Base-by-base conservation (phyloP, 2,113 vertebrate genomes). In the Opisthocomus hoazin region DNA sequence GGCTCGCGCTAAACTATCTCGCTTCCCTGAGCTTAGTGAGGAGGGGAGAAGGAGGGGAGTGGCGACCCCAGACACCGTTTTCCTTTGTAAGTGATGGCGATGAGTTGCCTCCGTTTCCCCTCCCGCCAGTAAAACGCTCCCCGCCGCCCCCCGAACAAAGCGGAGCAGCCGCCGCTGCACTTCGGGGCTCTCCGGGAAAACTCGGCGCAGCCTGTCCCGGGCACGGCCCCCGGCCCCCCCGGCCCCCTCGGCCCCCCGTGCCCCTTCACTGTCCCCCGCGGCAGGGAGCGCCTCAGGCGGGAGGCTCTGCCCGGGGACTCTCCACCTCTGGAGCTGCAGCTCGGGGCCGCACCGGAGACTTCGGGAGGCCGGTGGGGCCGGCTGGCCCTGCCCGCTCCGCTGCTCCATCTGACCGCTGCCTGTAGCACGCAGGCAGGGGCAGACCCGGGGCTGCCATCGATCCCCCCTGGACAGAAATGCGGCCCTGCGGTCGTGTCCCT, bases 31-130 rank as follows among this genome's bases (percentile, higher is more conserved):
- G 70, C 63, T 80, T 54, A 36, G 51, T 5, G 39, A n/a, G 30
- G 20, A 32, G 45, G 17, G 29, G 36, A 39, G 19, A n/a, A n/a
- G 14, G 20, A 22, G 36, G 43, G 18, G 41, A 48, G 77, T 12
- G 34, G 24, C 24, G 29, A 79, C 24, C 50, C 46, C 45, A 86
- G 54, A 37, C 63, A 92, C 37, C 21, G 8, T 73, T 76, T 84
- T 56, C n/a, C 84, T 95, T 97, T 95, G 87, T 96, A 95, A 94
- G 73, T 61, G 80, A 84, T 84, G 89, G 84, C 54, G 68, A 84
- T 88, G 89, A 93, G 83, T 91, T 95, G 56, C 56, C 57, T 50
- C 46, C 32, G 22, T 64, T 66, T 84, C n/a, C 20, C 23, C 57
- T 45, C 41, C 84, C 50, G 73, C 48, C 66, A 15, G 36, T 37